A percentile compares a stretch with the other conserved stretches of the same genome.
phyloP scores from a whole-genome alignment of 30 jellyfish, hydroid and myxozoan genomes.

The Catostylus mosaicus region DNA sequence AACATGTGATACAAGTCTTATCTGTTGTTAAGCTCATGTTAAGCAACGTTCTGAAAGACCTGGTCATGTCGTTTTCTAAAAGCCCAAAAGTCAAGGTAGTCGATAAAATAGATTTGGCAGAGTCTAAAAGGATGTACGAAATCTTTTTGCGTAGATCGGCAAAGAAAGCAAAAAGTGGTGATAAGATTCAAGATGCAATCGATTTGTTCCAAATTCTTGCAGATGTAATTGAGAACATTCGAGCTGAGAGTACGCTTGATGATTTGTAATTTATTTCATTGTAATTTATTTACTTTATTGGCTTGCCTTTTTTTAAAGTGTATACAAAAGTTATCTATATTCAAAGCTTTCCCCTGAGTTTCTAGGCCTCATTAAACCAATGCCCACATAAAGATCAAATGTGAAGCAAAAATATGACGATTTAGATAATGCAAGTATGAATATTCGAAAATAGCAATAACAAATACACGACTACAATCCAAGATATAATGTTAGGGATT shows the following conservation, averaged over 20 bases:
- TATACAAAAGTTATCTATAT: no score
- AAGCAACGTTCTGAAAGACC: conserved; percentile 21
- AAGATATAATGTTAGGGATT: no score
- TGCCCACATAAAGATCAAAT: no score
- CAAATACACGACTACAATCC: no score
- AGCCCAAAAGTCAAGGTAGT: background rate
- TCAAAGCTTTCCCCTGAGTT: no score
- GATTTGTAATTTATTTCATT: no score
- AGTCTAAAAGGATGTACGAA: conserved; percentile 14
- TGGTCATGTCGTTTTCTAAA: conserved; percentile 1
- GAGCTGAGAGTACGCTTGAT: conserved; percentile 7
- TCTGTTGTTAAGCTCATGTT: background rate
- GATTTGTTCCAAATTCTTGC: background rate
- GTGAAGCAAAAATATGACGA: no score
- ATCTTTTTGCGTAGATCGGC: conserved; percentile 13
- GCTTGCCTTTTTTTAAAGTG: background rate
- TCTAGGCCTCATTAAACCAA: no score
- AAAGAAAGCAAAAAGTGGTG: background rate
- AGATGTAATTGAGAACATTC: conserved; percentile 7
- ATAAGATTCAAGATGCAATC: background rate
- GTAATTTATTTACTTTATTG: background rate
- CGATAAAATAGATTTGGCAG: background rate
- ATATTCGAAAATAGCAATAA: no score
- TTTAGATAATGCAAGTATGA: no score
- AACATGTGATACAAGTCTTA: background rate